These are phyloP conservation scores for Sinocyclocheilus anophthalmus DNA, from an alignment of 2,113 vertebrate genomes.

Conservation along the genomic window DNA sequence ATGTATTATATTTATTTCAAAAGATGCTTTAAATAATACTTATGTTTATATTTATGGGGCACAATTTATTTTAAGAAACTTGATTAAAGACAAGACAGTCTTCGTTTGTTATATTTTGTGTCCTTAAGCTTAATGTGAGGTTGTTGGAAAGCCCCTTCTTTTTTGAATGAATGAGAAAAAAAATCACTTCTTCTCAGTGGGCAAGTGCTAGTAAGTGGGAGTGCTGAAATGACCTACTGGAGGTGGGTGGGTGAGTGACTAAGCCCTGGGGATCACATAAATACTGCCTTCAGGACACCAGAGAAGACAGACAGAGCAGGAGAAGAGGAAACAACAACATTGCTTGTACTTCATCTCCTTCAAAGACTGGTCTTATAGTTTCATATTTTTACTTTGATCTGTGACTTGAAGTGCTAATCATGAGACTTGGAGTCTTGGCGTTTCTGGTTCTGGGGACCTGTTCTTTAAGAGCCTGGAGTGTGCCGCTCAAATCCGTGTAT, in stretches of 20 bases:
- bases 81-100: neutral
- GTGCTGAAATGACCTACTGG: slow-evolving; percentile 28
- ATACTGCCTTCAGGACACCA: slow-evolving; percentile 32
- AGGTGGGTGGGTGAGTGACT: slow-evolving; percentile 34
- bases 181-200: neutral
- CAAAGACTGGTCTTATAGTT: neutral
- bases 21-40: neutral
- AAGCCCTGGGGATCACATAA: slow-evolving; percentile 38
- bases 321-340: slow-evolving; percentile 3
- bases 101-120: neutral
- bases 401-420: slow-evolving; percentile 60
- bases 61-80: neutral
- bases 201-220: slow-evolving; percentile 23
- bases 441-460: slow-evolving; percentile 70
- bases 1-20: neutral
- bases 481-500: slow-evolving; percentile 68
- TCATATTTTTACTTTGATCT: slow-evolving; percentile 1
- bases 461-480: slow-evolving; percentile 66
- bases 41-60: neutral
- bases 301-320: slow-evolving; percentile 7
- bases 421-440: slow-evolving; percentile 65
- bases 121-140: neutral
- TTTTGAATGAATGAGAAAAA: neutral
- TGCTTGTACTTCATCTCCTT: neutral
- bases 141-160: slow-evolving; percentile 32